Base-by-base conservation (phyloP, 2,888 invertebrate genomes). In the Xylota sylvarum region DNA sequence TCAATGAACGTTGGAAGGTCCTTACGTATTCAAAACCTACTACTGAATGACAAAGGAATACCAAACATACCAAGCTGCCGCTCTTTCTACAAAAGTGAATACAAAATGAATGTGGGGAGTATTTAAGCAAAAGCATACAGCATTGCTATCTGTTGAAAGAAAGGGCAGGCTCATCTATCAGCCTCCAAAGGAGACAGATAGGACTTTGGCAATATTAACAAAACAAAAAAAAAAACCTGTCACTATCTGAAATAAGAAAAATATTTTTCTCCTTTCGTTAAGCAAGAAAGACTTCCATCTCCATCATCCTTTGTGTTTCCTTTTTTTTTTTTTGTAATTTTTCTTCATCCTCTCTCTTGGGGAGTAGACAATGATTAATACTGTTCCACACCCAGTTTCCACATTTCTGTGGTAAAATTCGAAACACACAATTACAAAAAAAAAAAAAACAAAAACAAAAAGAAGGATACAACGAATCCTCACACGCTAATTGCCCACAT, bases 401-500 rank as follows among this genome's bases (percentile, higher is more conserved):
- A 52, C n/a, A 82, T 82, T 56, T 65, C 46, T 81, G 77, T 43
- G 81, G 70, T 77, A 50, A 27, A 64, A 80, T 70, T 69, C 6
- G 64, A 60, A 74, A 52, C 23, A 50, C 23, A 23, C 46, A 58
- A 73, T 48, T 30, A 32, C 1, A 10, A n/a, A n/a, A n/a, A n/a
- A n/a, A n/a, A n/a, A n/a, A 14, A 7, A 12, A 58, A 50, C 43
- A 43, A 43, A 46, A 40, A 58, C 58, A 48, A 32, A 62, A 27
- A 19, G 67, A 19, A 23, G 43, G 19, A 48, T 10, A 67, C 56
- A 62, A 56, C 58, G 65, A 86, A 73, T 73, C 82, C 73, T 69
- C 62, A 73, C 48, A 69, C 73, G 69, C 82, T 86, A 86, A 86
- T 86, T 86, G 86, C 86, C 86, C 72, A 78, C 65, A 85, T 85